Conservation (phyloP, 2,888 invertebrate genomes). For the Criorhina ranunculi region DNA sequence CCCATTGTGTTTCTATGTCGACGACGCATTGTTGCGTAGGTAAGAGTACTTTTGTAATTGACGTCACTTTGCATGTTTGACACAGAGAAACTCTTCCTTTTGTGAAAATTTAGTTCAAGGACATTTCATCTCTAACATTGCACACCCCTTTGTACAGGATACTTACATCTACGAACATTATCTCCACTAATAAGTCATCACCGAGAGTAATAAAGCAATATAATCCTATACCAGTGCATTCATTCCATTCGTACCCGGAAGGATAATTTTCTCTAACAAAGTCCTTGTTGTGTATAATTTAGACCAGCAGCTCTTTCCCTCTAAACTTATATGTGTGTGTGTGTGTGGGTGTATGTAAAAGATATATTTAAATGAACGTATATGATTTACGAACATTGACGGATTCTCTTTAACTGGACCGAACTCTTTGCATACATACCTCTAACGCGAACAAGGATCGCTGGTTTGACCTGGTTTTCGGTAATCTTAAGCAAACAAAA, state of each 20-base stretch:
- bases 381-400: constrained; percentile 54
- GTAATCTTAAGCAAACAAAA: constrained; percentile 72
- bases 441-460: background rate
- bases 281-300: constrained; percentile 27
- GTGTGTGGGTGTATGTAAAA: constrained; percentile 51
- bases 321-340: constrained; percentile 21
- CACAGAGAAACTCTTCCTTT: constrained; percentile 65
- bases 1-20: constrained; percentile 10
- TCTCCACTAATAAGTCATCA: constrained; percentile 75
- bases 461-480: constrained; percentile 67
- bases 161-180: constrained; percentile 55
- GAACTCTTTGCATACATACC: constrained; percentile 68
- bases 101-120: constrained; percentile 49
- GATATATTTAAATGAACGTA: constrained; percentile 49
- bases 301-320: constrained; percentile 30
- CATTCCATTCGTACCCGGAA: constrained; percentile 56
- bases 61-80: constrained; percentile 67
- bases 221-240: constrained; percentile 43
- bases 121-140: constrained; percentile 9
- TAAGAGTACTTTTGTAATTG: constrained; percentile 43
- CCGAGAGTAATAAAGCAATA: constrained; percentile 67
- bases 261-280: constrained; percentile 45
- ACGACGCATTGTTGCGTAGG: constrained; percentile 47
- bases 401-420: constrained; percentile 66
- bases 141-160: constrained; percentile 53